These are phyloP conservation scores for Nothocercus julius DNA, from an alignment of 2,113 vertebrate species.

Conservation along the genomic window DNA sequence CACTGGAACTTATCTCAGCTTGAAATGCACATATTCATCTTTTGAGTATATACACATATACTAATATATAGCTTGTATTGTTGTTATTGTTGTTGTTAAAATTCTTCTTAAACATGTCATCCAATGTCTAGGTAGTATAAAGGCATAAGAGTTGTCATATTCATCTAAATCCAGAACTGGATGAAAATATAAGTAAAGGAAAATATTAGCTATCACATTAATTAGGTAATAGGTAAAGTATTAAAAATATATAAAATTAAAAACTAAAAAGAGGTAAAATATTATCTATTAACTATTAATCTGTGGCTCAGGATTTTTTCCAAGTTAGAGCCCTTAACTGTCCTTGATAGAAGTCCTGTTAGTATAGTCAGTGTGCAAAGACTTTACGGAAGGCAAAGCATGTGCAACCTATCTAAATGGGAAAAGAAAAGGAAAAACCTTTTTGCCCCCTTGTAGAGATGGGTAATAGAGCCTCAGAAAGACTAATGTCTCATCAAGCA, in stretches of 20 bases:
- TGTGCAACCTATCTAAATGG: not conserved
- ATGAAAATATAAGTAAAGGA: fast-evolving
- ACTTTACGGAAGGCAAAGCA: not conserved
- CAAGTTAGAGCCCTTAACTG: not conserved
- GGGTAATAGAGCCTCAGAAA: not conserved
- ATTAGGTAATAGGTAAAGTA: no score
- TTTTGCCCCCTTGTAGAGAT: fast-evolving
- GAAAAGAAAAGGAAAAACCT: not conserved
- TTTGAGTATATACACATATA: not conserved
- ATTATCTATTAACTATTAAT: not conserved
- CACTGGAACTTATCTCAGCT: not conserved
- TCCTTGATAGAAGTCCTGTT: not conserved
- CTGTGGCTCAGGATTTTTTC: not conserved
- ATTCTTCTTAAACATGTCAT: not conserved
- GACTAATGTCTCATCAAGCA: not conserved
- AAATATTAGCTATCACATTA: not conserved
- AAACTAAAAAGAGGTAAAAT: no score
- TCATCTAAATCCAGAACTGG: not conserved
- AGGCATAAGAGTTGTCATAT: not conserved
- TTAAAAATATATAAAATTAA: no score
- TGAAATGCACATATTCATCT: not conserved
- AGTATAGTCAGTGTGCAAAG: not conserved
- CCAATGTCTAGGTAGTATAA: not conserved
- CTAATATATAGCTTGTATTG: not conserved
- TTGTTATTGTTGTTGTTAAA: not conserved